A percentile compares a stretch with the other conserved stretches of the same genome.
phyloP scores from a whole-genome alignment of 2,888 invertebrate genomes.

The Hemistola chrysoprasaria region DNA sequence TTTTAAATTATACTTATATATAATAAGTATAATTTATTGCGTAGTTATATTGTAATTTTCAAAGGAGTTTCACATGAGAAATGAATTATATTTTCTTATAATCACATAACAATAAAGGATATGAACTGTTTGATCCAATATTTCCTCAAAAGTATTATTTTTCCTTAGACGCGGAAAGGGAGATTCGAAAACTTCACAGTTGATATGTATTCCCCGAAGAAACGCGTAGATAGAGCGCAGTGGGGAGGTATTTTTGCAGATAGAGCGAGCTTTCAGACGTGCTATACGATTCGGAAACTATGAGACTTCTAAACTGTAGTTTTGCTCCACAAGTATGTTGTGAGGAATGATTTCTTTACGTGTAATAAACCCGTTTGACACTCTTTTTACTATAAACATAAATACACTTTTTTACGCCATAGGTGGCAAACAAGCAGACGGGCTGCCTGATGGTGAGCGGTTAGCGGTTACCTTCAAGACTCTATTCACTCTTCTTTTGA shows the following conservation, averaged over 20 bases:
- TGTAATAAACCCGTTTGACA: slow-evolving; percentile 9
- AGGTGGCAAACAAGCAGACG: too few relatives aligned
- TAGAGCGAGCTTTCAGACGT: slow-evolving; percentile 27
- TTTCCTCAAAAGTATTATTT: slow-evolving; percentile 33
- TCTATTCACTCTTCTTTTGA: too few relatives aligned
- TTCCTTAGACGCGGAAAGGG: slow-evolving; percentile 33
- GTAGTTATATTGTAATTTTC: too few relatives aligned
- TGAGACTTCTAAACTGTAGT: slow-evolving; percentile 15
- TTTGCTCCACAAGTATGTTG: background rate
- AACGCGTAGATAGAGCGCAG: slow-evolving; percentile 23
- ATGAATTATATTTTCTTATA: too few relatives aligned
- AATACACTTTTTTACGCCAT: too few relatives aligned
- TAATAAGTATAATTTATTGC: too few relatives aligned
- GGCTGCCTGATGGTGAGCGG: too few relatives aligned
- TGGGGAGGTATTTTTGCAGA: slow-evolving; percentile 29
- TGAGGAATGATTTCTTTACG: background rate
- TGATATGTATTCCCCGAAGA: slow-evolving; percentile 46
- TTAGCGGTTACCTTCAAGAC: too few relatives aligned
- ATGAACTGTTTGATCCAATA: background rate
- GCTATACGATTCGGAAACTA: slow-evolving; percentile 16
- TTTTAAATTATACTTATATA: too few relatives aligned
- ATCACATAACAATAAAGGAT: background rate
- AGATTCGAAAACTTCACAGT: slow-evolving; percentile 48
- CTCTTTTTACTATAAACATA: too few relatives aligned
- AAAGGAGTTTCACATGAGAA: too few relatives aligned